Conservation (phyloP, 1,140 invertebrate species). For the Meloidogyne exigua region DNA sequence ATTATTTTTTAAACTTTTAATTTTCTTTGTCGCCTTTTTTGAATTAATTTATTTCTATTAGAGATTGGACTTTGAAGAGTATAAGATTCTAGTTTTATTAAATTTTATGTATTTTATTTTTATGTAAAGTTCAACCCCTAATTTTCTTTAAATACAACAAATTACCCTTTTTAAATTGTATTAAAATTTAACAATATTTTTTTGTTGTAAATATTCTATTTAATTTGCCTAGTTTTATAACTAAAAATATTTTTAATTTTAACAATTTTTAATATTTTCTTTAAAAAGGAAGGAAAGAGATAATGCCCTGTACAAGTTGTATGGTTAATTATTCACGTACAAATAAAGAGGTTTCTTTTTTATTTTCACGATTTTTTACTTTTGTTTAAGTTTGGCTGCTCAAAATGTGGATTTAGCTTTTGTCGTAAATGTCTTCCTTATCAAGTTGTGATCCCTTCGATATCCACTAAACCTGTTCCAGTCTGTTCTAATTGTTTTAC, state of each 20-base stretch:
- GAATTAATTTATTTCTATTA: no score
- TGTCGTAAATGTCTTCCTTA: conserved; percentile 24
- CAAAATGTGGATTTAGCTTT: conserved; percentile 30
- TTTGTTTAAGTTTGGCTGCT: conserved; percentile 29
- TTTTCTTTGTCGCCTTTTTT: background rate
- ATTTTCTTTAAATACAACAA: no score
- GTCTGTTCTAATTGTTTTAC: conserved; percentile 25
- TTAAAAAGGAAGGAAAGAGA: conserved; percentile 1
- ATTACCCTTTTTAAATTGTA: no score
- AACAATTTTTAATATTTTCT: background rate
- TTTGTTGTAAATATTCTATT: no score
- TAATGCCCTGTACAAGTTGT: conserved; percentile 39
- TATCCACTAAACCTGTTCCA: conserved; percentile 25
- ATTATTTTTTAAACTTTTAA: background rate
- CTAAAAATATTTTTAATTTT: background rate
- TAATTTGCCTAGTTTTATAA: conserved; percentile 3
- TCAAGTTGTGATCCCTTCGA: background rate
- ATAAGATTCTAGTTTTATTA: no score
- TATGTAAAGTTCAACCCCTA: no score
- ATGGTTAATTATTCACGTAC: conserved; percentile 24
- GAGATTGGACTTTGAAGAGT: no score
- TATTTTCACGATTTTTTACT: background rate
- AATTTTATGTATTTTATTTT: no score
- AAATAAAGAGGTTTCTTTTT: conserved; percentile 21
- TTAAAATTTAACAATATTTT: no score